Percentiles rank a stretch among this genome's conserved stretches.
These are phyloP conservation scores for Linepithema humile DNA, from an alignment of 1,140 invertebrate species.

Conservation along the genomic window DNA sequence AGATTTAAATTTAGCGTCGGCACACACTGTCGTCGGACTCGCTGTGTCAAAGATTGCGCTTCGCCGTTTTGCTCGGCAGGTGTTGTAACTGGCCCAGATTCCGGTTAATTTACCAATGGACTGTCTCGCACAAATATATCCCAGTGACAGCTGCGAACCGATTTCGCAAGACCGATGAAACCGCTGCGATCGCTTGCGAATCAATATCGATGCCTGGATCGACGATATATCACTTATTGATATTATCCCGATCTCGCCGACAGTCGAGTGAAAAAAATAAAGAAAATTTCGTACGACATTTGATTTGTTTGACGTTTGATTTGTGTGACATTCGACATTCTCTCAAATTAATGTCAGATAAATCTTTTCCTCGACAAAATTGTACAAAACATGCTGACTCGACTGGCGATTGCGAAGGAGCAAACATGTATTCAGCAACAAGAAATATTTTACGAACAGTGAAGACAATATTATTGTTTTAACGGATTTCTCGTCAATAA, in stretches of 20 bases:
- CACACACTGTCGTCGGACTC: slow-evolving; percentile 10
- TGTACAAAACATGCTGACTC: slow-evolving; percentile 7
- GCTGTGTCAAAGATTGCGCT: slow-evolving; percentile 43
- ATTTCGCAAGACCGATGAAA: slow-evolving; percentile 69
- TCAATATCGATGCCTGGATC: slow-evolving; percentile 46
- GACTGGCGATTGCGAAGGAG: neutral
- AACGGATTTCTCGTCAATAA: neutral
- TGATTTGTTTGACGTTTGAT: neutral
- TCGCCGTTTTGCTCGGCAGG: slow-evolving; percentile 64
- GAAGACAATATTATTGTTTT: neutral
- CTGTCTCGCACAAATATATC: slow-evolving; percentile 75
- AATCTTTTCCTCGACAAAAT: slow-evolving; percentile 19
- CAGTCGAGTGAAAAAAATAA: neutral
- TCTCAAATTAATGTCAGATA: slow-evolving; percentile 16
- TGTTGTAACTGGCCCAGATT: slow-evolving; percentile 81
- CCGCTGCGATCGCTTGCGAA: slow-evolving; percentile 46
- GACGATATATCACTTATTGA: slow-evolving; percentile 12
- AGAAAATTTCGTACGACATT: no score
- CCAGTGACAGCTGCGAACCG: slow-evolving; percentile 64
- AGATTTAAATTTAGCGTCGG: slow-evolving; percentile 45
- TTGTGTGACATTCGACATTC: slow-evolving; percentile 16
- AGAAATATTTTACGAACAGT: neutral
- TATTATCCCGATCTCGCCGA: slow-evolving; percentile 22
- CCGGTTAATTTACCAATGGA: slow-evolving; percentile 79
- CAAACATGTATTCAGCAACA: neutral